Evolutionary conservation across 2,888 invertebrate species (phyloP), one percentile per base, ranked within the genome.

Genomic region (Gymnosoma rotundatum): DNA sequence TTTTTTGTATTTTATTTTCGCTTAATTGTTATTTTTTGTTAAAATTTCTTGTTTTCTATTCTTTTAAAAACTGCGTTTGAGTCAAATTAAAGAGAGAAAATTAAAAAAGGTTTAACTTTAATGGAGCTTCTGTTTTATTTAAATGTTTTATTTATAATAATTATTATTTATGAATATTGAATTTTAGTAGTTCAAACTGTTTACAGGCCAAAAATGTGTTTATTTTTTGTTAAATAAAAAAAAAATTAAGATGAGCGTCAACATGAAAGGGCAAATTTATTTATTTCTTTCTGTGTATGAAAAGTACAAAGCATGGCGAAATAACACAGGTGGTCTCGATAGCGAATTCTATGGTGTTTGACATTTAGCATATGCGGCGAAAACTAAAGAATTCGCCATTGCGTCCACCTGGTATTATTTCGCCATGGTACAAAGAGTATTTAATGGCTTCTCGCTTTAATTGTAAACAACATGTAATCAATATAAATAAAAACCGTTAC

Each of bases 131-230:
- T 58, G 25, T 81, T 79, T 52, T 78, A 58, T 67, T 66, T 79
- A 54, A 61, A 74, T 78, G 42, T 72, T 66, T 82, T 76, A 32
- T 38, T 67, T 63, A 66, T 52, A 58, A 67, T 61, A 52, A 18
- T 18, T 32, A 56, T 45, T 63, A 38, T 64, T 63, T 38, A 64
- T n/a, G n/a, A n/a, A n/a, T 64, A 6, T 56, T 50, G 48, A 79
- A 58, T 79, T 72, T 61, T 75, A 79, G 63, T 18, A 48, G 52
- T 80, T 85, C 86, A 83, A 87, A 86, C 36, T 64, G 52, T 73
- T 80, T 81, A 78, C 69, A 78, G 76, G 73, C 74, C 78, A 83
- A 79, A 74, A n/a, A 60, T 63, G 69, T 78, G 52, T 78, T 36
- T 12, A n/a, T 82, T 74, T 56, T 61, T 54, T 56, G 1, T 21